Percentiles rank a stretch among this genome's conserved stretches.
These are phyloP conservation scores for Platynereis dumerilii DNA, from an alignment of 2,888 invertebrate species.

Conservation along the genomic window DNA sequence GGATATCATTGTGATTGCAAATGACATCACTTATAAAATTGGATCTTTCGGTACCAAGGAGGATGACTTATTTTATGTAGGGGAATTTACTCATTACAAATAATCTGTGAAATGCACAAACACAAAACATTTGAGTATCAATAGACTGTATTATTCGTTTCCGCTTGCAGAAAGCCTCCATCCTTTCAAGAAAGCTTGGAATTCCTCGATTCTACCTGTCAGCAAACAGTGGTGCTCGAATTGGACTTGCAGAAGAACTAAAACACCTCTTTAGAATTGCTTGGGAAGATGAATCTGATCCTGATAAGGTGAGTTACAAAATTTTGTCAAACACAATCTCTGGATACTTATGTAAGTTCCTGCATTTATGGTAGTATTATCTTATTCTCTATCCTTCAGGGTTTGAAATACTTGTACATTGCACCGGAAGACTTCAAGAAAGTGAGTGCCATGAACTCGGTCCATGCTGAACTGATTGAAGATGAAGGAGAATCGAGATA, in stretches of 20 bases:
- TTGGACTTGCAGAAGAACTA: conserved; percentile 96
- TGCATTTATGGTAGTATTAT: too few species aligned
- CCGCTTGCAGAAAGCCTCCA: conserved; percentile 74
- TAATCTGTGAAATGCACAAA: too few species aligned
- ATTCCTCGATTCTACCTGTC: conserved; percentile 95
- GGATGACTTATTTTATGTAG: conserved; percentile 80
- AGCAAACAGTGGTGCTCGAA: conserved; percentile 96
- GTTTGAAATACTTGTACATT: conserved; percentile 90
- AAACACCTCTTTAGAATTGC: conserved; percentile 87
- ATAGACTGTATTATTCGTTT: too few species aligned
- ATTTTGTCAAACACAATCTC: too few species aligned
- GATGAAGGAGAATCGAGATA: conserved; percentile 93
- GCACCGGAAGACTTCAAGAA: conserved; percentile 89
- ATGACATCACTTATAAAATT: conserved; percentile 92
- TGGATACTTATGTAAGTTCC: too few species aligned
- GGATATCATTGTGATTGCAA: conserved; percentile 94
- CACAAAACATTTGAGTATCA: too few species aligned
- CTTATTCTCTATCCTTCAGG: conserved; percentile 50
- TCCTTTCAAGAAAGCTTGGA: conserved; percentile 79
- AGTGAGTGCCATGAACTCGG: conserved; percentile 79
- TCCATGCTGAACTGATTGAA: conserved; percentile 89
- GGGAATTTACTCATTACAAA: too few species aligned
- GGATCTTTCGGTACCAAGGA: conserved; percentile 96
- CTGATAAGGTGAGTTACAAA: conserved; percentile 73
- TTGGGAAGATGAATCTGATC: conserved; percentile 88